A percentile compares a stretch with the other conserved stretches of the same genome.
These are phyloP conservation scores for Clytia hemisphaerica DNA, from an alignment of 30 jellyfish, hydroid and myxozoan genomes.

Conservation along the genomic window DNA sequence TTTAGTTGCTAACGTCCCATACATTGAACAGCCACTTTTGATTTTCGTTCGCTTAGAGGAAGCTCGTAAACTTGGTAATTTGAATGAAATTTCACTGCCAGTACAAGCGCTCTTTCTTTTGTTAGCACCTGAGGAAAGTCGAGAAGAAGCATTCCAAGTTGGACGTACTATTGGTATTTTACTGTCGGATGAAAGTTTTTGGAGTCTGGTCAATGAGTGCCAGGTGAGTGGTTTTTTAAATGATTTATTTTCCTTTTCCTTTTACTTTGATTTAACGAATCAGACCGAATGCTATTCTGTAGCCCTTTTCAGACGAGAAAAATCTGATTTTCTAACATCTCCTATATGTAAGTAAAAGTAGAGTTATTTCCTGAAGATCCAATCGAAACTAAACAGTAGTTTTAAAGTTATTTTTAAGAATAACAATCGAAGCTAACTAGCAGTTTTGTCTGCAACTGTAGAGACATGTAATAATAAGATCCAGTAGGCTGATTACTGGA, in stretches of 20 bases:
- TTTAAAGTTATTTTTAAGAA: too few relatives aligned
- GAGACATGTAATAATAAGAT: too few relatives aligned
- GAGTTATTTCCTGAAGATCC: too few relatives aligned
- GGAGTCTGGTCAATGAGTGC: constrained; percentile 34
- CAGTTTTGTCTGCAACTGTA: too few relatives aligned
- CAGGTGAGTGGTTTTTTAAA: constrained; percentile 40
- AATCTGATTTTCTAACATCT: too few relatives aligned
- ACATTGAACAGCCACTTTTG: constrained; percentile 40
- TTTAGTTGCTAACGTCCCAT: constrained; percentile 48
- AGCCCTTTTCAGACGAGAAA: too few relatives aligned
- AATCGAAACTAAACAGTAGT: too few relatives aligned
- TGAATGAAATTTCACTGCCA: constrained; percentile 57
- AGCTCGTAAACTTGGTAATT: constrained; percentile 26
- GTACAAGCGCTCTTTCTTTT: constrained; percentile 52
- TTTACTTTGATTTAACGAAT: neutral
- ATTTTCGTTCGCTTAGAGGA: constrained; percentile 40
- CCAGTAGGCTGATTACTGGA: too few relatives aligned
- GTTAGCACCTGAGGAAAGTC: constrained; percentile 46
- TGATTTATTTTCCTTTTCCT: too few relatives aligned
- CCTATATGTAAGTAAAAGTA: too few relatives aligned
- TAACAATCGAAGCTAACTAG: too few relatives aligned
- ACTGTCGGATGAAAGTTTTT: constrained; percentile 46
- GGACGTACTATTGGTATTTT: constrained; percentile 67
- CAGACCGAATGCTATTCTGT: too few relatives aligned
- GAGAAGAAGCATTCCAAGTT: constrained; percentile 31